phyloP scores from a whole-genome alignment of 2,888 invertebrate genomes.

The Caenorhabditis panamensis region DNA sequence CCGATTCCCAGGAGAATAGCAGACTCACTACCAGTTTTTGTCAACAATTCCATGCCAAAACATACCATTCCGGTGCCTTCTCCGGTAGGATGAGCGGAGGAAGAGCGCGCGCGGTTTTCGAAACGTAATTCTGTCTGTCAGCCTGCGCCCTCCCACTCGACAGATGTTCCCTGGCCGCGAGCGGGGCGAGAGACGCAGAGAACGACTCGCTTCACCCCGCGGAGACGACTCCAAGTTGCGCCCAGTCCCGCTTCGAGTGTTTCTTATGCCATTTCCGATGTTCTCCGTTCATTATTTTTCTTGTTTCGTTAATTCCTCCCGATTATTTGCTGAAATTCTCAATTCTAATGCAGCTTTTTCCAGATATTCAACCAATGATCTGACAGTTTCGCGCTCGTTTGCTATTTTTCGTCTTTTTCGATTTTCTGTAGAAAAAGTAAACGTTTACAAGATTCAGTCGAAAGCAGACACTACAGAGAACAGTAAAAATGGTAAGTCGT shows the following conservation, averaged over 20 bases:
- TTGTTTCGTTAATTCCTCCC: too few relatives aligned
- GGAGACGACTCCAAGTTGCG: slow-evolving; percentile 18
- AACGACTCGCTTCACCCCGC: slow-evolving; percentile 4
- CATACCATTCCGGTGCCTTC: background rate
- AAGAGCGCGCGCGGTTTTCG: slow-evolving; percentile 28
- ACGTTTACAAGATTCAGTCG: background rate
- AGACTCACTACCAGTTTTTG: background rate
- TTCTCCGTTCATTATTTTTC: slow-evolving; percentile 7
- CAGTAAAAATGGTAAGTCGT: background rate
- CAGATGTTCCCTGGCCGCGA: background rate
- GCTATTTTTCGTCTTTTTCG: slow-evolving; percentile 13
- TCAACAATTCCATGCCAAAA: background rate
- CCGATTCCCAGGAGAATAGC: background rate
- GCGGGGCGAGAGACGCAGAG: slow-evolving; percentile 15
- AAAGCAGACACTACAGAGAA: background rate
- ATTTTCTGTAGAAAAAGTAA: background rate
- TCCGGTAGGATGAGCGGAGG: background rate
- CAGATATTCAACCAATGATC: background rate
- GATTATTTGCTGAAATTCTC: background rate
- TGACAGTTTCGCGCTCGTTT: background rate
- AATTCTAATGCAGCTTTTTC: background rate
- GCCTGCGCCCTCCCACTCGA: slow-evolving; percentile 5
- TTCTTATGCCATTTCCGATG: slow-evolving; percentile 1
- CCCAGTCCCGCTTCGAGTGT: slow-evolving; percentile 23
- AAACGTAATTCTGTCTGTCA: slow-evolving; percentile 16